phyloP scores from a whole-genome alignment of 2,113 vertebrate species.

The Campylomormyrus numenius region DNA sequence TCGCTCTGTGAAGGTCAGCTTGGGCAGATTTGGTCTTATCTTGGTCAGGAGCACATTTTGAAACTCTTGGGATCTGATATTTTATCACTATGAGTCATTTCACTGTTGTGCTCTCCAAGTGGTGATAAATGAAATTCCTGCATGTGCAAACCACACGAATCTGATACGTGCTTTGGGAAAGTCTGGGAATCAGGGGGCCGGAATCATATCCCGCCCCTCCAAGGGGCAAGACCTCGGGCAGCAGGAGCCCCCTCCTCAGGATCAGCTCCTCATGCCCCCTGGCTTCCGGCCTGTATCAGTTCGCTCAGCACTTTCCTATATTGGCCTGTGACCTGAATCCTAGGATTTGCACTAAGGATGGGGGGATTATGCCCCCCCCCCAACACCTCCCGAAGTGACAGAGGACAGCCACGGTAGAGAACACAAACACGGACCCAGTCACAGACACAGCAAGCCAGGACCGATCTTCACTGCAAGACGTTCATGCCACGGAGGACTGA shows the following conservation, averaged over 20 bases:
- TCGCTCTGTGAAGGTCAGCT: conserved; percentile 28
- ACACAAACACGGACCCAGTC: background rate
- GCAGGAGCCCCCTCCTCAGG: background rate
- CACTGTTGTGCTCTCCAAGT: background rate
- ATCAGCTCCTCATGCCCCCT: background rate
- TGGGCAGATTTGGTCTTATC: background rate
- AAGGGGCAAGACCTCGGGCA: background rate
- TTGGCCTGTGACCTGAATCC: conserved; percentile 66
- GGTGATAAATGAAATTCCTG: background rate
- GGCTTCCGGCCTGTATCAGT: conserved; percentile 34
- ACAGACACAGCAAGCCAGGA: background rate
- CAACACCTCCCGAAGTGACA: conserved; percentile 29
- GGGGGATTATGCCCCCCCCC: conserved; percentile 52
- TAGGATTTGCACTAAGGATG: conserved; percentile 59
- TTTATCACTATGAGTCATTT: background rate
- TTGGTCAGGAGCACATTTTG: background rate
- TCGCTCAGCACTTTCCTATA: conserved; percentile 59
- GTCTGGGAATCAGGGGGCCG: background rate
- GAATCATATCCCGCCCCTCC: background rate
- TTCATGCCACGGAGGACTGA: background rate
- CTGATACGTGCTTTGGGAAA: background rate
- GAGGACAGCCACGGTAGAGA: conserved; percentile 38
- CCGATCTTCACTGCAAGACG: background rate
- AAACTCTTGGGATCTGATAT: background rate
- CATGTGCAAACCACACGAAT: background rate